Conservation (phyloP, 2,113 vertebrate species). For the Pontoporia blainvillei region DNA sequence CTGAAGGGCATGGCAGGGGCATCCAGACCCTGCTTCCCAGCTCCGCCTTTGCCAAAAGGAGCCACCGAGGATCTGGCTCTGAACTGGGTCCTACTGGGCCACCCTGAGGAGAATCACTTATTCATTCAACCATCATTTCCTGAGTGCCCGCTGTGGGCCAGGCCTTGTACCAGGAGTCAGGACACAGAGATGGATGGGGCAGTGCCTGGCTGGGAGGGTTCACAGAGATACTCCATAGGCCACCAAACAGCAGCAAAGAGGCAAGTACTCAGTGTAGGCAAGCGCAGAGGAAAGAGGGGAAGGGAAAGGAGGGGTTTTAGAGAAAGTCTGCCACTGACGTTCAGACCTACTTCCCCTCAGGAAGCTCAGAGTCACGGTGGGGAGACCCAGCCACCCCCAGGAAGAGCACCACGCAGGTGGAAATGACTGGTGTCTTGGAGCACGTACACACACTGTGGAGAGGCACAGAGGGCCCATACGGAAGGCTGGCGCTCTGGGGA, state of each 20-base stretch:
- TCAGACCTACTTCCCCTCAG: neutral
- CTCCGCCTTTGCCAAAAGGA: neutral
- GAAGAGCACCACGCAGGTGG: rapidly evolving
- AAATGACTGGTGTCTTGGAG: neutral
- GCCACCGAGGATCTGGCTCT: neutral
- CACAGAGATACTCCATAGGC: neutral
- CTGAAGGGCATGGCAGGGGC: neutral
- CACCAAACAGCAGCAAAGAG: neutral
- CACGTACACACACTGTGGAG: rapidly evolving
- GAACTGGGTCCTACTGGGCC: neutral
- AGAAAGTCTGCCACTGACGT: rapidly evolving
- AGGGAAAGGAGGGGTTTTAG: neutral
- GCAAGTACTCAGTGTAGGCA: rapidly evolving
- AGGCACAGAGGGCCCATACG: neutral
- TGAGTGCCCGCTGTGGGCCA: neutral
- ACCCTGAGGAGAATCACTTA: neutral
- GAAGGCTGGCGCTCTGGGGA: neutral
- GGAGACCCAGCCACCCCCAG: neutral
- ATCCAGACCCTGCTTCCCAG: neutral
- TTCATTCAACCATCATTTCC: neutral
- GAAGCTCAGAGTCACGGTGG: neutral
- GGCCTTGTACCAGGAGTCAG: neutral
- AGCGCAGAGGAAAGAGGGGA: neutral
- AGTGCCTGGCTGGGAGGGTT: neutral
- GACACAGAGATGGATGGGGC: neutral